These are phyloP conservation scores for Rhombomys opimus DNA, from an alignment of 2,113 vertebrate species.

Conservation along the genomic window DNA sequence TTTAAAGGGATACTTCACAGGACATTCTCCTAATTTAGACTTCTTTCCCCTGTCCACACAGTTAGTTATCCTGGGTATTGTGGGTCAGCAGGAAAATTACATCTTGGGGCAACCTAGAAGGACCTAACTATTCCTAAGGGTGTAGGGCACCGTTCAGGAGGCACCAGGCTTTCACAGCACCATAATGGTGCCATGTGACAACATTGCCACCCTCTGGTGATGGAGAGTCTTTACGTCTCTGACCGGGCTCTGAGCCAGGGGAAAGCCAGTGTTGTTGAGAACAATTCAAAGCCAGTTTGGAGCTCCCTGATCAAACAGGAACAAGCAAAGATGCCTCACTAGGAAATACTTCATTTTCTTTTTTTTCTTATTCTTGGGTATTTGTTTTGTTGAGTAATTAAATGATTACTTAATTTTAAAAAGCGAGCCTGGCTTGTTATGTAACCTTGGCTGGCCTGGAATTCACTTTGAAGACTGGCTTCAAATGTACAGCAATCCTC, in stretches of 20 bases:
- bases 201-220: conserved; percentile 73
- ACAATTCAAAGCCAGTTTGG: conserved; percentile 1
- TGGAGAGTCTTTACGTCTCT: not conserved
- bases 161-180: not conserved
- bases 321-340: conserved; percentile 2
- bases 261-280: not conserved
- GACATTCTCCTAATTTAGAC: not conserved
- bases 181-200: conserved; percentile 32
- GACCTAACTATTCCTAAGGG: not conserved
- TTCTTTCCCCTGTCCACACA: fast-evolving
- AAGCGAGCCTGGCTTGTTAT: not conserved
- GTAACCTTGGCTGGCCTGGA: not conserved
- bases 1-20: not conserved
- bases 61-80: not conserved
- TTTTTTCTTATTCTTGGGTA: not conserved
- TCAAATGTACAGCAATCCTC: too few species aligned
- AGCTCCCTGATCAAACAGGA: not conserved
- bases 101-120: not conserved
- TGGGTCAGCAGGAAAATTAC: not conserved
- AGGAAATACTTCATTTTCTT: not conserved
- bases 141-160: not conserved
- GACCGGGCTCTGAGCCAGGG: not conserved
- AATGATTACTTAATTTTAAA: not conserved
- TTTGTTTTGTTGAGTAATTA: not conserved
- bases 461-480: not conserved